These are phyloP conservation scores for Netta rufina DNA, from an alignment of 2,797 vertebrate genomes.

Conservation along the genomic window DNA sequence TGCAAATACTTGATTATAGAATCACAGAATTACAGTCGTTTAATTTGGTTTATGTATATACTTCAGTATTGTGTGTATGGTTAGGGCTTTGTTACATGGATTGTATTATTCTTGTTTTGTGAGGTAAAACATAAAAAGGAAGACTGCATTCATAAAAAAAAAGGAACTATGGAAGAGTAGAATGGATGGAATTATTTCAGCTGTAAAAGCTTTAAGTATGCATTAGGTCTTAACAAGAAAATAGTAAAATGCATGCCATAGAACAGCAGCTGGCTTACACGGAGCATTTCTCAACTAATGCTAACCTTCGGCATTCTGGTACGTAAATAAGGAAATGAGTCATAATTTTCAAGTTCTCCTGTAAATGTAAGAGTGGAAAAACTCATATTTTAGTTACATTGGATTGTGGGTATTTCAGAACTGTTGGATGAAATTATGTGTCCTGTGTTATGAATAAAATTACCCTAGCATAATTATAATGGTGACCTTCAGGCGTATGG, in stretches of 20 bases:
- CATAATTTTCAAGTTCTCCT: not conserved
- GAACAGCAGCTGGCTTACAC: not conserved
- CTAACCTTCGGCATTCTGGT: not conserved
- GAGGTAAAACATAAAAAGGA: not conserved
- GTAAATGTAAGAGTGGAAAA: not conserved
- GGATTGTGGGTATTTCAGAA: not conserved
- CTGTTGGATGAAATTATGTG: not conserved
- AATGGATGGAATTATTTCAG: not conserved
- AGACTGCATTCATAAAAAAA: not conserved
- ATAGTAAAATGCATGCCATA: not conserved
- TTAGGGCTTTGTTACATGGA: not conserved
- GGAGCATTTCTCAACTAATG: not conserved
- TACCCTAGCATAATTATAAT: not conserved
- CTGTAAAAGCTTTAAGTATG: not conserved
- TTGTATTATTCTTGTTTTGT: not conserved
- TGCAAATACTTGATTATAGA: not conserved
- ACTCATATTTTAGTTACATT: not conserved
- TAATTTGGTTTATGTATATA: not conserved
- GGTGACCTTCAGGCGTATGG: not conserved
- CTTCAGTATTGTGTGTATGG: not conserved
- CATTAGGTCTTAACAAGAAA: not conserved
- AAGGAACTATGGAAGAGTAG: not conserved
- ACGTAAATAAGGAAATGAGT: not conserved
- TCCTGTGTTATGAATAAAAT: not conserved
- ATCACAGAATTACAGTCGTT: not conserved